A percentile compares a stretch with the other conserved stretches of the same genome.
Conservation (phyloP, 2,888 invertebrate genomes). For the Mechanitis messenoides region DNA sequence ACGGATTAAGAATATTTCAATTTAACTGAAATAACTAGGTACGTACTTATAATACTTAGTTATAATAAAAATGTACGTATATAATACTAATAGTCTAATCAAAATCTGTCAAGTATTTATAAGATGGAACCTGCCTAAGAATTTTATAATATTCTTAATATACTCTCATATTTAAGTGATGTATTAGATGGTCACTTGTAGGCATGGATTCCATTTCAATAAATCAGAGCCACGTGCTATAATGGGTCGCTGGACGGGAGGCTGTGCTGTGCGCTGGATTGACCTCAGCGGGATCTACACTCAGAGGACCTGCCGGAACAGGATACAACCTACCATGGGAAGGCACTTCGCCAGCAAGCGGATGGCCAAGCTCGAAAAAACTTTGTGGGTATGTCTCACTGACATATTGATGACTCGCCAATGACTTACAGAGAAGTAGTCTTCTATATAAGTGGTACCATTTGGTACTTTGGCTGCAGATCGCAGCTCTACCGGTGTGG, state of each 20-base stretch:
- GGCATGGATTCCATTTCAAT: constrained; percentile 37
- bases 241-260: constrained; percentile 59
- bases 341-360: constrained; percentile 53
- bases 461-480: no score
- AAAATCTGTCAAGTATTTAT: no score
- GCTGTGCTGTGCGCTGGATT: constrained; percentile 57
- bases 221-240: constrained; percentile 39
- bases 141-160: no score
- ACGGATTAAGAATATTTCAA: no score
- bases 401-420: no score
- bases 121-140: no score
- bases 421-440: no score
- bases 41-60: no score
- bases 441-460: no score
- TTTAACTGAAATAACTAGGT: no score
- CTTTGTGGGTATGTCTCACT: constrained; percentile 34
- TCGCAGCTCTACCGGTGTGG: no score
- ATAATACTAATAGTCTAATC: neutral
- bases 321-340: constrained; percentile 43
- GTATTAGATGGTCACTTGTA: constrained; percentile 21
- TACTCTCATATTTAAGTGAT: neutral
- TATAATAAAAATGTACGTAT: no score
- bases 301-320: constrained; percentile 53
- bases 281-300: constrained; percentile 57
- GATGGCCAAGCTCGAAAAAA: constrained; percentile 52